Conservation (phyloP, 2,113 vertebrate species). For the Corvus moneduloides region DNA sequence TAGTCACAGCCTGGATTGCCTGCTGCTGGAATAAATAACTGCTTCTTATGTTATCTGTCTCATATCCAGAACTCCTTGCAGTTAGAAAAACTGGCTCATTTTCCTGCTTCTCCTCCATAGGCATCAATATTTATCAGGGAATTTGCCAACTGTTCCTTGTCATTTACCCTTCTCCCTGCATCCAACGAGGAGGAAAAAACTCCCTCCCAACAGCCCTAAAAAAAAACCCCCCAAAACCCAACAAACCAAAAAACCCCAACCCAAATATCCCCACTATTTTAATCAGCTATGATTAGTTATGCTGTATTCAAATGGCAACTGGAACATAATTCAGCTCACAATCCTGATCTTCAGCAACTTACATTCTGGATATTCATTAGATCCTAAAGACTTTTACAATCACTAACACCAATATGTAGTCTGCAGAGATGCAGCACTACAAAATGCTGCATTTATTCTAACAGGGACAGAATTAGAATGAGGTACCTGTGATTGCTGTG, state of each 20-base stretch:
- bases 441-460: neutral
- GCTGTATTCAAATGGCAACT: neutral
- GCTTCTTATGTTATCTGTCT: conserved; percentile 45
- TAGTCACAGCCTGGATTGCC: conserved; percentile 41
- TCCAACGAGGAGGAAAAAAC: neutral
- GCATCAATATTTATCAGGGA: conserved; percentile 60
- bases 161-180: conserved; percentile 23
- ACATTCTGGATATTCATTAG: neutral
- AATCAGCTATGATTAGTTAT: neutral
- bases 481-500: neutral
- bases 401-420: neutral
- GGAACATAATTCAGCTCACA: neutral
- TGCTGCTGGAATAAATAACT: conserved; percentile 53
- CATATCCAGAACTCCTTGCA: conserved; percentile 11
- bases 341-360: neutral
- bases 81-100: conserved; percentile 31
- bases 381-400: neutral
- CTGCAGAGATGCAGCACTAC: neutral
- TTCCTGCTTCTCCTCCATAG: conserved; percentile 27
- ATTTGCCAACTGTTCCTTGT: conserved; percentile 51
- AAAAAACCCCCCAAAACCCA: rapidly evolving
- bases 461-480: neutral
- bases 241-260: neutral
- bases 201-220: neutral
- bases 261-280: neutral